A percentile compares a stretch with the other conserved stretches of the same genome.
Conservation (phyloP, 2,113 vertebrate species). For the Gallinago undulata region DNA sequence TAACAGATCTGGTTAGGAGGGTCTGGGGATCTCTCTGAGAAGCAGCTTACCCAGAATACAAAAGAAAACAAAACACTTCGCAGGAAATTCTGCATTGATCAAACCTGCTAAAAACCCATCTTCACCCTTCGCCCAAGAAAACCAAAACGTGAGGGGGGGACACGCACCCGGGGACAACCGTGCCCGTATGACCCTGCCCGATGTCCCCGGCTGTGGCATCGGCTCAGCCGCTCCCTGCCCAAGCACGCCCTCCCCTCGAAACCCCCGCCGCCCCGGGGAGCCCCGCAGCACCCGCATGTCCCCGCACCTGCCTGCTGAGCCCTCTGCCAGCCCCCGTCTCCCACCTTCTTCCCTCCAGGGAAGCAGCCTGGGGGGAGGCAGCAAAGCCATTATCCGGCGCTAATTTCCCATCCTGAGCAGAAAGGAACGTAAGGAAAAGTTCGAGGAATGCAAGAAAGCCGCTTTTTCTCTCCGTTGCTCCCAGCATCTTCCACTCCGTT, state of each 20-base stretch:
- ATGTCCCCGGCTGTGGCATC: neutral
- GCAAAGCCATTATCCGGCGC: neutral
- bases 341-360: neutral
- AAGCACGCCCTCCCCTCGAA: rapidly evolving
- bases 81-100: neutral
- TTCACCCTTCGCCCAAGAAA: neutral
- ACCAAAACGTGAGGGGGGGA: rapidly evolving
- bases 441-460: rapidly evolving
- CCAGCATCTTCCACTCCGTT: neutral
- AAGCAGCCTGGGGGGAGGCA: neutral
- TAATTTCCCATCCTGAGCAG: neutral
- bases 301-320: neutral
- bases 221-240: neutral
- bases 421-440: rapidly evolving
- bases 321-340: neutral
- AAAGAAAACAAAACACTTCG: neutral
- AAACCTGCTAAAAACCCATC: neutral
- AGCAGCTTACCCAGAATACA: neutral
- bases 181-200: rapidly evolving
- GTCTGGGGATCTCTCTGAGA: neutral
- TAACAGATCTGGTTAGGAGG: neutral
- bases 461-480: neutral
- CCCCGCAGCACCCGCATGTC: neutral
- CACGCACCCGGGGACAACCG: rapidly evolving
- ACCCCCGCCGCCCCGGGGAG: neutral